phyloP scores from a whole-genome alignment of 2,113 vertebrate species.

The Tiliqua scincoides region DNA sequence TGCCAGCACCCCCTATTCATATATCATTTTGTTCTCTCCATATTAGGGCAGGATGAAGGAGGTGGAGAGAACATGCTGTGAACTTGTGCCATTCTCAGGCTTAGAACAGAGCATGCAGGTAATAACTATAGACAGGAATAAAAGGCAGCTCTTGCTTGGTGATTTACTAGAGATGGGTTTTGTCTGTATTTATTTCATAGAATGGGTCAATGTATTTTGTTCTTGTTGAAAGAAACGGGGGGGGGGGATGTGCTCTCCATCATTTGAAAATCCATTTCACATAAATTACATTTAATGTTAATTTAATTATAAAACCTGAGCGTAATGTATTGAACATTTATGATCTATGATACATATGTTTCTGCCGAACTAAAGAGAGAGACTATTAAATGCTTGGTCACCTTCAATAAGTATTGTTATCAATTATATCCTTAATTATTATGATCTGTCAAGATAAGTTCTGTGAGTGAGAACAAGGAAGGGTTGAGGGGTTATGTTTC shows the following conservation, averaged over 20 bases:
- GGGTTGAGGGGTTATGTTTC: constrained; percentile 39
- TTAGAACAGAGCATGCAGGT: neutral
- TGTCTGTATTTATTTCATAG: constrained; percentile 64
- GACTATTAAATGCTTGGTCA: constrained; percentile 63
- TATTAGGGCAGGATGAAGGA: no score
- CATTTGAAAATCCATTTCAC: constrained; percentile 60
- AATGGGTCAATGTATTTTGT: constrained; percentile 49
- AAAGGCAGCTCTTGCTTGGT: constrained; percentile 49
- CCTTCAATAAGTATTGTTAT: constrained; percentile 55
- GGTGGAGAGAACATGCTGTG: neutral
- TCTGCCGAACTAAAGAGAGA: constrained; percentile 36
- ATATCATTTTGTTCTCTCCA: neutral
- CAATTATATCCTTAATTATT: constrained; percentile 67
- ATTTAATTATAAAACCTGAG: constrained; percentile 61
- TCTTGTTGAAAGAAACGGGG: constrained; percentile 42
- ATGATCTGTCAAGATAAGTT: constrained; percentile 42
- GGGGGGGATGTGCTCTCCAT: constrained; percentile 53
- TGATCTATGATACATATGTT: constrained; percentile 38
- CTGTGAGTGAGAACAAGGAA: constrained; percentile 48
- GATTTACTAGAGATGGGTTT: constrained; percentile 66
- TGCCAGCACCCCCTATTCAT: neutral
- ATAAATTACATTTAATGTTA: constrained; percentile 52
- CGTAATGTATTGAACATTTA: constrained; percentile 39
- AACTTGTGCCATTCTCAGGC: neutral
- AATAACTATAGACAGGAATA: constrained; percentile 42